Evolutionary conservation across 2,797 vertebrate genomes (phyloP), one percentile per base, ranked within the genome.

Genomic region (Rhadinocentrus ornatus): DNA sequence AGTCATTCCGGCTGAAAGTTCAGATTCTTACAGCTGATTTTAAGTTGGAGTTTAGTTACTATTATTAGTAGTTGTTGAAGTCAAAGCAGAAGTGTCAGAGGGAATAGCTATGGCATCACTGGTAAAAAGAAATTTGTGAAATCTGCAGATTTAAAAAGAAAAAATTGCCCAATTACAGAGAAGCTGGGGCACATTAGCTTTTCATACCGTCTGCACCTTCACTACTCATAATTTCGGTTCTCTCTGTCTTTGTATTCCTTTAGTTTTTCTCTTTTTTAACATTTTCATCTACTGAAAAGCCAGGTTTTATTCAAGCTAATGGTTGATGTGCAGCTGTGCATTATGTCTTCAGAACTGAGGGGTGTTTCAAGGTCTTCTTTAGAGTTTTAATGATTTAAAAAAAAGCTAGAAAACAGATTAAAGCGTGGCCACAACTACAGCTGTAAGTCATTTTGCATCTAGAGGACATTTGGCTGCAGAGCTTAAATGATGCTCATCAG

Each of bases 1-100:
- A 34, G 15, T 24, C 37, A 62, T 61, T 63, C 34, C 20, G 67
- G 29, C 22, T 52, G 35, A 56, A 53, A 57, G 20, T n/a, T 22
- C 29, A 41, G 20, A 32, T 3, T 3, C 20, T n/a, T 65, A 31
- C 24, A 12, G 34, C 15, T 72, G 62, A 53, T 53, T 44, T 35
- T 18, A 61, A 15, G 31, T 50, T 41, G 10, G 3, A 58, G 18
- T 20, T 44, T n/a, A 37, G 44, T 59, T 69, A 2, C 16, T 52
- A 22, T 22, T 18, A 35, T 4, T 11, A 1, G 18, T 13, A 34
- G 15, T 3, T 27, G 6, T 10, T 26, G 34, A 24, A 22, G 9
- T 35, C 6, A 27, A 53, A 59, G 52, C 44, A 34, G 26, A 20
- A 31, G 50, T 13, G 18, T 1, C 50, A 53, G 22, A 10, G 39